Conservation (phyloP, 1,140 invertebrate species). For the Sycophaga agraensis region DNA sequence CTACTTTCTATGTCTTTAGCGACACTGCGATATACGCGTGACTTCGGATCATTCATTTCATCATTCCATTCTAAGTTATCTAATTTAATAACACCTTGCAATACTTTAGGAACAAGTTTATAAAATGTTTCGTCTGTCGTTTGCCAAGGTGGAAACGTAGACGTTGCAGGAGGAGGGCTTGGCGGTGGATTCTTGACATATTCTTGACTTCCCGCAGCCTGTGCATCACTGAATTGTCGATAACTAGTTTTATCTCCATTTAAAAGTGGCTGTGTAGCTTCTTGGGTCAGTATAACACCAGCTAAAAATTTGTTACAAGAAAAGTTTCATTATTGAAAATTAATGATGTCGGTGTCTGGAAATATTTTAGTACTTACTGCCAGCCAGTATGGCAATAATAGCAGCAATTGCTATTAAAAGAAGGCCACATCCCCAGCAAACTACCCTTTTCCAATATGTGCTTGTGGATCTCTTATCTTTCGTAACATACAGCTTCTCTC, state of each 20-base stretch:
- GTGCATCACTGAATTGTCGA: slow-evolving; percentile 39
- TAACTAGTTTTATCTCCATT: slow-evolving; percentile 40
- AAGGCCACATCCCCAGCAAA: slow-evolving; percentile 67
- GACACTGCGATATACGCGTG: slow-evolving; percentile 64
- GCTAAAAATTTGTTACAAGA: slow-evolving; percentile 46
- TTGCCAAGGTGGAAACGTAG: slow-evolving; percentile 52
- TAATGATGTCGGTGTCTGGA: too few species aligned
- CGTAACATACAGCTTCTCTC: slow-evolving; percentile 79
- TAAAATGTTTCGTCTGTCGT: slow-evolving; percentile 57
- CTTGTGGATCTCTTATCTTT: slow-evolving; percentile 73
- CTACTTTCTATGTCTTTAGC: slow-evolving; percentile 61
- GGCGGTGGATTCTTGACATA: slow-evolving; percentile 49
- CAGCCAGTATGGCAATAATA: slow-evolving; percentile 72
- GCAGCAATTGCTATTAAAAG: slow-evolving; percentile 64
- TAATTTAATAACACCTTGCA: slow-evolving; percentile 69
- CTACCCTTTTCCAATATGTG: slow-evolving; percentile 65
- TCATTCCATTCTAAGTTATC: slow-evolving; percentile 66
- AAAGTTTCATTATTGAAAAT: too few species aligned
- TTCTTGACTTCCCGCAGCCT: slow-evolving; percentile 48
- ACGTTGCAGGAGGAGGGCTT: slow-evolving; percentile 56
- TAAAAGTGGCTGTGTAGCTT: slow-evolving; percentile 51
- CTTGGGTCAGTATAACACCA: slow-evolving; percentile 61
- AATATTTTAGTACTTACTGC: too few species aligned
- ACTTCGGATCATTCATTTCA: slow-evolving; percentile 63
- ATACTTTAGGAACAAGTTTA: slow-evolving; percentile 64